A percentile compares a stretch with the other conserved stretches of the same genome.
These are phyloP conservation scores for Liolophura sinensis DNA, from an alignment of 1,140 invertebrate genomes.

Conservation along the genomic window DNA sequence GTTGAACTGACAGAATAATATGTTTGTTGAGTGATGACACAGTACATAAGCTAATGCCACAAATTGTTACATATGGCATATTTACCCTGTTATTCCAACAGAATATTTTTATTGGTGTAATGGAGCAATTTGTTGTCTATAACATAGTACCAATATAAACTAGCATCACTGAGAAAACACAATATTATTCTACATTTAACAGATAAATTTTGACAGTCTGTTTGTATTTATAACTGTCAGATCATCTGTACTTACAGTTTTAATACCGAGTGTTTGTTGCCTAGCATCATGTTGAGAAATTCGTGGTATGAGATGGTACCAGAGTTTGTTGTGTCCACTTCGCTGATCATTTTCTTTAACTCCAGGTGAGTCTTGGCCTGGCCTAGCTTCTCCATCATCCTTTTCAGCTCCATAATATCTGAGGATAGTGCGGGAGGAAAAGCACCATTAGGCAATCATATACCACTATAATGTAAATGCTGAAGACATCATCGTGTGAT, in stretches of 20 bases:
- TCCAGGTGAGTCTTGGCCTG: slow-evolving; percentile 91
- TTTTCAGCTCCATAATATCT: slow-evolving; percentile 83
- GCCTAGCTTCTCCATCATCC: slow-evolving; percentile 93
- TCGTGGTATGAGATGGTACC: slow-evolving; percentile 47
- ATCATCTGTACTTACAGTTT: slow-evolving; percentile 38
- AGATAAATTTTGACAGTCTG: no score
- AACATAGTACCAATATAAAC: no score
- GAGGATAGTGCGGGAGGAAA: background rate
- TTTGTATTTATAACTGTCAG: no score
- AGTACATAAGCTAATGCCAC: no score
- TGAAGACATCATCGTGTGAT: background rate
- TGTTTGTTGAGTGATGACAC: no score
- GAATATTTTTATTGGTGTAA: no score
- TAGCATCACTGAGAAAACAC: no score
- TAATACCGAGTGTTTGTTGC: slow-evolving; percentile 34
- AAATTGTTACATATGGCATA: no score
- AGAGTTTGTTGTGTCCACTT: slow-evolving; percentile 40
- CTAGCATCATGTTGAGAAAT: slow-evolving; percentile 51
- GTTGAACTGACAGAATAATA: no score
- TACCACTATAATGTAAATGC: background rate
- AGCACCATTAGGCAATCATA: background rate
- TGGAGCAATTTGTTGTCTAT: no score
- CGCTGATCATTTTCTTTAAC: slow-evolving; percentile 84
- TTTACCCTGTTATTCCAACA: no score
- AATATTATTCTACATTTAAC: no score